These are phyloP conservation scores for Agrotis ipsilon DNA, from an alignment of 2,888 invertebrate genomes.

Conservation along the genomic window DNA sequence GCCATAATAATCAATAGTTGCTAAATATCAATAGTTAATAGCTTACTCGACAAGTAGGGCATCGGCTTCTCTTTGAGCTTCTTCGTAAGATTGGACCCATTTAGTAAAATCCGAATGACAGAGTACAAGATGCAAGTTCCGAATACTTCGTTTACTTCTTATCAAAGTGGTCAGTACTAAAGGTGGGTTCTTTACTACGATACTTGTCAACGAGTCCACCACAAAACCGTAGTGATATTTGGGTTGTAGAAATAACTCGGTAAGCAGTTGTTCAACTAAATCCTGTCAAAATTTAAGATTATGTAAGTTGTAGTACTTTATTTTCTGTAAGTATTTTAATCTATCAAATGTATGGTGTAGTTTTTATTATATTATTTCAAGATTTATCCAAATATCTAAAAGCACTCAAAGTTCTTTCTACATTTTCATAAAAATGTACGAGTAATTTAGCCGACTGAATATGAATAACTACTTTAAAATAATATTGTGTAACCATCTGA, in stretches of 20 bases:
- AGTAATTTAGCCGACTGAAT: neutral
- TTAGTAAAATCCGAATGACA: slow-evolving; percentile 84
- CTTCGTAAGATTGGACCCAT: slow-evolving; percentile 83
- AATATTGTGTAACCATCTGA: slow-evolving; percentile 74
- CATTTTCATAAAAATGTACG: neutral
- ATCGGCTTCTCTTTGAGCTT: slow-evolving; percentile 78
- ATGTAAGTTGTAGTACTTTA: too few species aligned
- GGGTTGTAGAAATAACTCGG: slow-evolving; percentile 76
- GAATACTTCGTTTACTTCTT: slow-evolving; percentile 80
- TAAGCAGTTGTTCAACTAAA: slow-evolving; percentile 80
- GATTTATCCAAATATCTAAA: neutral
- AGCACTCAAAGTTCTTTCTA: neutral
- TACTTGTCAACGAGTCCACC: slow-evolving; percentile 82
- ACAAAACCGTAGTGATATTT: slow-evolving; percentile 83
- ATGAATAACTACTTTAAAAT: neutral
- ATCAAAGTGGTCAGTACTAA: slow-evolving; percentile 78
- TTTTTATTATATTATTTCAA: neutral
- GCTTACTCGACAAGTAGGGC: slow-evolving; percentile 41
- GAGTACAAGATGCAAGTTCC: slow-evolving; percentile 82
- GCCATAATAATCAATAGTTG: neutral
- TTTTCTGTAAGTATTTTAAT: neutral
- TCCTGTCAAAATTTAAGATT: slow-evolving; percentile 73
- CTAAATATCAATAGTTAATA: too few species aligned
- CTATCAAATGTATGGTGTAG: neutral
- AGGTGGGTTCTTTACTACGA: slow-evolving; percentile 78